phyloP scores from a whole-genome alignment of 92 coral and sea anemone species.

The Heteractis magnifica region DNA sequence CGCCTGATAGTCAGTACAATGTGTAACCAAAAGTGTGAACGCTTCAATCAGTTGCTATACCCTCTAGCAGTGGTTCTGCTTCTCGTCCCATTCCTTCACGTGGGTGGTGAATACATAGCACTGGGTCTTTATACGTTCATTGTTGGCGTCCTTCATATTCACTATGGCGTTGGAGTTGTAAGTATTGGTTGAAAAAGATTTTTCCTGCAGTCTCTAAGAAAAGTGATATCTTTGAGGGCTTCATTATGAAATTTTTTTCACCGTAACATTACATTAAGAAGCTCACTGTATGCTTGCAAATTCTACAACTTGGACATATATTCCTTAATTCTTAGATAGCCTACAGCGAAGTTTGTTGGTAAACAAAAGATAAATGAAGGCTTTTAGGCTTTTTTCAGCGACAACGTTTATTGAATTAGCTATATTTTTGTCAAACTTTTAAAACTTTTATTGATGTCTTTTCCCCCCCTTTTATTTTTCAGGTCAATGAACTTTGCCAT shows the following conservation, averaged over 20 bases:
- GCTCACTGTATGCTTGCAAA: too few species aligned
- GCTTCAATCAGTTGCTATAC: slow-evolving; percentile 70
- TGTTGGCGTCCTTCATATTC: slow-evolving; percentile 65
- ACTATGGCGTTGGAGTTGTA: slow-evolving; percentile 87
- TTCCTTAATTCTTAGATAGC: too few species aligned
- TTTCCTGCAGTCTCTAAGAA: too few species aligned
- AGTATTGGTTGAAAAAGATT: slow-evolving; percentile 24
- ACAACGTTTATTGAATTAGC: too few species aligned
- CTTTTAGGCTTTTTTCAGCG: too few species aligned
- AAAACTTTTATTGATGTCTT: background rate
- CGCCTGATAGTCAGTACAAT: slow-evolving; percentile 92
- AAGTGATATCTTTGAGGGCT: too few species aligned
- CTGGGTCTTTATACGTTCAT: slow-evolving; percentile 66
- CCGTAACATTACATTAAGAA: too few species aligned
- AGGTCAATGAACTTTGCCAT: slow-evolving; percentile 94
- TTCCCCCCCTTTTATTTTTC: background rate
- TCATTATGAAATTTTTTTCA: too few species aligned
- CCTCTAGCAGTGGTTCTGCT: slow-evolving; percentile 62
- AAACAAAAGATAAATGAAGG: too few species aligned
- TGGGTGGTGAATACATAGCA: slow-evolving; percentile 59
- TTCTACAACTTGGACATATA: too few species aligned
- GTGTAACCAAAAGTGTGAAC: slow-evolving; percentile 80
- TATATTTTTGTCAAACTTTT: background rate
- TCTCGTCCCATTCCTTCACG: slow-evolving; percentile 59
- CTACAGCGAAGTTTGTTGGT: too few species aligned